Evolutionary conservation across 2,113 vertebrate genomes (phyloP).

Genomic region (Thermophis baileyi): DNA sequence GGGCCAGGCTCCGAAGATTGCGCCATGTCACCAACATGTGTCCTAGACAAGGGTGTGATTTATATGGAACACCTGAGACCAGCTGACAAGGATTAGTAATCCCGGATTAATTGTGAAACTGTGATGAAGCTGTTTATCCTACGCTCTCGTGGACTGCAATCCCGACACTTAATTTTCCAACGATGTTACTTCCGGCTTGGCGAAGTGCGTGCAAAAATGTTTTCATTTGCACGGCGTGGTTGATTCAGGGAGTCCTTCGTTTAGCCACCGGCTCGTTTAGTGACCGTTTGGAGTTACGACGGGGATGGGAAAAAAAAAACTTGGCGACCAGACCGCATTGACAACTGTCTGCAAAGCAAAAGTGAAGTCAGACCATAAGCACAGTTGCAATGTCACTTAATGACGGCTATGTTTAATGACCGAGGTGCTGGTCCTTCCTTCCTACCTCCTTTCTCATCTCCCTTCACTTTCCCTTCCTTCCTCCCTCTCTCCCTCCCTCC

Average conservation of each 20-base stretch:
- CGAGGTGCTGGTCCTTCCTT: background rate
- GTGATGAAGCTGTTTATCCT: background rate
- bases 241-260: background rate
- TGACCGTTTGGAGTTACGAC: background rate
- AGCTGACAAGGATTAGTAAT: background rate
- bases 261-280: background rate
- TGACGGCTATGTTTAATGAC: background rate
- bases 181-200: background rate
- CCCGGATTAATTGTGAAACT: background rate
- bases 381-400: background rate
- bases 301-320: background rate
- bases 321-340: background rate
- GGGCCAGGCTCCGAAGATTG: background rate
- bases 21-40: no score
- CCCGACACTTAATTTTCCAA: rapidly evolving
- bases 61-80: rapidly evolving
- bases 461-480: no score
- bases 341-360: background rate
- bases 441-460: no score
- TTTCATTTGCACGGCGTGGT: background rate
- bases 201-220: background rate
- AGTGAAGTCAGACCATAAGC: background rate
- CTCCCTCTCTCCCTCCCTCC: no score
- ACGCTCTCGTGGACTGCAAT: background rate
- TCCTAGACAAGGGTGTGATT: background rate